Evolutionary conservation across 2,113 vertebrate species (phyloP), one percentile per base, ranked within the genome.

Genomic region (Trogon surrucura): DNA sequence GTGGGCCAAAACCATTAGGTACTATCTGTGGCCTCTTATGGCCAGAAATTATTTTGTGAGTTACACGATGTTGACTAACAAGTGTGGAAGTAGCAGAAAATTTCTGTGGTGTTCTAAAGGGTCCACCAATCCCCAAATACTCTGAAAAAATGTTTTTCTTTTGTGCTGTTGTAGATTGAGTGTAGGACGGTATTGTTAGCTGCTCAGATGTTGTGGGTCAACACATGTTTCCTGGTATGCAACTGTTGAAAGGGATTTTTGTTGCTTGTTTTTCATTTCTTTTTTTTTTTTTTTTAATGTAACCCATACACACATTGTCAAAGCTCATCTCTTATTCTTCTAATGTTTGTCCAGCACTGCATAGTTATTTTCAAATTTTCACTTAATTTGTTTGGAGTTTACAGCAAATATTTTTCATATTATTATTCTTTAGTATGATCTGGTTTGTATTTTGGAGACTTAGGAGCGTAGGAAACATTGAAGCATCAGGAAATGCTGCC

Each of bases 341-440:
- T 89, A 60, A 79, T 96, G 80, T 87, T 96, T 92, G 69, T 97
- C 95, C 88, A 93, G 72, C 85, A 71, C 74, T 91, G 53, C 60
- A 30, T 34, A 57, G 77, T 92, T 94, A 93, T 90, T 96, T 96
- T 97, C 85, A 91, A 91, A 92, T 96, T 97, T 89, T 96, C 93
- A 92, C 92, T 87, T 95, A 65, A 95, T 95, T 96, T 94, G 82
- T 95, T 97, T 95, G 88, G 93, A 86, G 72, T 95, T 96, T 93
- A 36, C 80, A 61, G 80, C 60, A 21, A 96, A 72, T 93, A 74
- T 61, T 93, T 96, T 84, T 96, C 60, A 6, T 82, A 26, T 83
- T 94, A 50, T 92, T 94, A 91, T 93, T 91, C 73, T 80, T 80
- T 64, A 0, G 15, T 84, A 69, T 92, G 90, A 84, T 96, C 92